phyloP scores from a whole-genome alignment of 2,113 vertebrate genomes.

The Gallinago media region DNA sequence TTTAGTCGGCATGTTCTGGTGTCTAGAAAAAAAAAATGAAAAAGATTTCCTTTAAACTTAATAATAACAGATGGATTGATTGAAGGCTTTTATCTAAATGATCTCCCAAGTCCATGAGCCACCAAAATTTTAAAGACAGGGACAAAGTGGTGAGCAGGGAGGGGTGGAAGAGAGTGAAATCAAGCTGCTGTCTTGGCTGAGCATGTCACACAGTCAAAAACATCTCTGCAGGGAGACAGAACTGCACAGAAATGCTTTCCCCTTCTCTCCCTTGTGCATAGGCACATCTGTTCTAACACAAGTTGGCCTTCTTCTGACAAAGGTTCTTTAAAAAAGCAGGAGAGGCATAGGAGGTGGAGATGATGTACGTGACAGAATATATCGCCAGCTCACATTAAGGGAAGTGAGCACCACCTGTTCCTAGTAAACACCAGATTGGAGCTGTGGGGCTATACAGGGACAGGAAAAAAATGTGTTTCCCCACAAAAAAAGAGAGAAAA shows the following conservation, averaged over 20 bases:
- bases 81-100: slow-evolving; percentile 54
- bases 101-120: not conserved
- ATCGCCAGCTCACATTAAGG: not conserved
- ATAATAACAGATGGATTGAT: slow-evolving; percentile 30
- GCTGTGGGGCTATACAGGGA: not conserved
- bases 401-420: slow-evolving; percentile 52
- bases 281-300: not conserved
- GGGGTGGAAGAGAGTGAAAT: not conserved
- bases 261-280: slow-evolving; percentile 1
- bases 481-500: not conserved
- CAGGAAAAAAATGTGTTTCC: not conserved
- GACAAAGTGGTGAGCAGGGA: slow-evolving; percentile 53
- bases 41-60: slow-evolving; percentile 10
- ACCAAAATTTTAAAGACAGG: slow-evolving; percentile 17
- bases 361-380: rapidly evolving
- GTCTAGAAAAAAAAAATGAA: not conserved
- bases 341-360: not conserved
- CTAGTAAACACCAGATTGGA: slow-evolving; percentile 57
- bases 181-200: slow-evolving; percentile 27
- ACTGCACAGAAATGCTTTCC: not conserved
- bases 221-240: slow-evolving; percentile 3
- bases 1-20: not conserved
- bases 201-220: not conserved
- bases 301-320: slow-evolving; percentile 1
- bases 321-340: not conserved